phyloP scores from a whole-genome alignment of 2,113 vertebrate species.

The Ifrita kowaldi region DNA sequence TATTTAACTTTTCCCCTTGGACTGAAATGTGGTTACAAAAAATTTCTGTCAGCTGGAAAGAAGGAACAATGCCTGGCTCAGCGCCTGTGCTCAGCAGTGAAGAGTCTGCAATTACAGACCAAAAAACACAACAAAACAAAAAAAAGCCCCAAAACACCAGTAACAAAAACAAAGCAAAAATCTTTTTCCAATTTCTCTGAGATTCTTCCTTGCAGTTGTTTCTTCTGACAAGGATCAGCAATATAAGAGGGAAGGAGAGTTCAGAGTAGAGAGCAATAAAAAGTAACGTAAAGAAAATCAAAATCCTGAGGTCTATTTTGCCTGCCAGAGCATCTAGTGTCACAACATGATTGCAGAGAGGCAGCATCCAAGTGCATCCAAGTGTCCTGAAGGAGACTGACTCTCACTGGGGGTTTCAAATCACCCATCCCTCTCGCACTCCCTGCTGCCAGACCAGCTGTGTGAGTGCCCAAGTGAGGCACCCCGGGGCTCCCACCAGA shows the following conservation, averaged over 20 bases:
- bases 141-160: neutral
- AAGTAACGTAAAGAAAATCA: neutral
- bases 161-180: constrained; percentile 4
- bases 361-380: neutral
- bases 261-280: neutral
- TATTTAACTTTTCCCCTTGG: constrained; percentile 41
- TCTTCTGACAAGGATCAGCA: neutral
- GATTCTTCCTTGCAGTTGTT: neutral
- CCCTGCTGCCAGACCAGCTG: accelerated
- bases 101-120: constrained; percentile 37
- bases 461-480: accelerated
- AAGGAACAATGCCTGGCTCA: neutral
- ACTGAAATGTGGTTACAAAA: neutral
- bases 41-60: constrained; percentile 25
- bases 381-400: neutral
- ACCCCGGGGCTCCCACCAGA: accelerated
- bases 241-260: neutral
- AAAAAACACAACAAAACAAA: neutral
- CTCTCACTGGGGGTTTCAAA: too few relatives aligned
- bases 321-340: neutral
- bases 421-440: accelerated
- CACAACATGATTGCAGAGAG: neutral
- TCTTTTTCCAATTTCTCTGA: neutral
- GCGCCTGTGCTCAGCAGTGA: neutral
- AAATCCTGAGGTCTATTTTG: neutral